Evolutionary conservation across 35 echinoderm and acorn worm species (phyloP), one percentile per base, ranked within the genome.

Genomic region (Stichopus chloronotus): DNA sequence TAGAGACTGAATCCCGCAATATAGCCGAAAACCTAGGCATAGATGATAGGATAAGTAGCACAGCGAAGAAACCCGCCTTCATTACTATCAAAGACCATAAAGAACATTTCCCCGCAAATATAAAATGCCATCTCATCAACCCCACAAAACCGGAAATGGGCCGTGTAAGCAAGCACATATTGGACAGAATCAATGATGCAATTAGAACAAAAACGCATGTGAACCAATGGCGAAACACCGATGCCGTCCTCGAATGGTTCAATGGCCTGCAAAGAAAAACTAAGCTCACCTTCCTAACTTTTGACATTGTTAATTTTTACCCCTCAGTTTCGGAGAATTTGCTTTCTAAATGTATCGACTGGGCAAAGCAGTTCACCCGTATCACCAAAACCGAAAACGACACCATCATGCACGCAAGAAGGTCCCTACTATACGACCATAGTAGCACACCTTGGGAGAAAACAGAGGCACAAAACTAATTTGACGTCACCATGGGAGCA

Each of bases 71-170:
- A 13, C 21, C 78, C 0, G 90, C 90, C 9, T 91, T 78, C 22
- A 91, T 91, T 22, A 92, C 74, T 0, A 21, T 92, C n/a, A 92
- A 68, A 65, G 78, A 80, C 11, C 91, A 92, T 30, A 92, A 92
- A 52, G 78, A 92, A 16, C 82, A 92, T 6, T 82, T 92, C 21
- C 17, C n/a, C 23, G 83, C 59, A 16, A 92, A 82, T 3, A 55
- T 20, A 30, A 23, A 56, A 4, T 83, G 58, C 79, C 54, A 55
- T 57, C 72, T 91, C 52, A 91, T 91, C 52, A 91, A 92, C 57
- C 77, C 55, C 7, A 6, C 78, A 19, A 92, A 92, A 43, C 25
- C 16, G 0, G 91, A 92, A 71, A 92, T 69, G 22, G 79, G 78
- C 19, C 23, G 25, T 4, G 78, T 92, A 13, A 92, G 91, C 14